Conservation (phyloP, 2,888 invertebrate genomes). For the Dynastes maya region DNA sequence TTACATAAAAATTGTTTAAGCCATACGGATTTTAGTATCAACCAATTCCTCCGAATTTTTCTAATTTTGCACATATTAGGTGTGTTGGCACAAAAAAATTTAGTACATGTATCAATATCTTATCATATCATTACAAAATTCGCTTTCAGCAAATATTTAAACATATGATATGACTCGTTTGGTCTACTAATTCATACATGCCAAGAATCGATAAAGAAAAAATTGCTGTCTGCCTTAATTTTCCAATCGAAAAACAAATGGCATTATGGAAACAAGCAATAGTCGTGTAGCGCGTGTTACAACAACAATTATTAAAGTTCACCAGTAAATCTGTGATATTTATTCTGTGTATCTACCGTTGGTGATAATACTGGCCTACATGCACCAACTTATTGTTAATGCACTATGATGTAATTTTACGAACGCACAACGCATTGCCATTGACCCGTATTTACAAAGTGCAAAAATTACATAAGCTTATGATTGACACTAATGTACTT, state of each 20-base stretch:
- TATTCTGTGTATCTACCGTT: neutral
- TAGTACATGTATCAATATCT: too few species aligned
- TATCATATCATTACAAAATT: too few species aligned
- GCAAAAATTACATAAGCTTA: neutral
- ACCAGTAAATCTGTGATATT: neutral
- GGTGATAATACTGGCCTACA: neutral
- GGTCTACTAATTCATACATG: too few species aligned
- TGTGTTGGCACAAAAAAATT: too few species aligned
- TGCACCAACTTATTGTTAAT: neutral
- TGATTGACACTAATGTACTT: neutral
- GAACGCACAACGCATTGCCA: neutral
- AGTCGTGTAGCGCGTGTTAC: neutral
- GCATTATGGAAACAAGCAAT: neutral
- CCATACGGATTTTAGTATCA: too few species aligned
- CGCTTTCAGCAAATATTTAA: too few species aligned
- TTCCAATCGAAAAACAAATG: neutral
- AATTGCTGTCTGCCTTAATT: too few species aligned
- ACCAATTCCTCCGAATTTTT: too few species aligned
- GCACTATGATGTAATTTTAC: neutral
- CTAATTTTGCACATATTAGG: too few species aligned
- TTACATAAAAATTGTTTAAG: too few species aligned
- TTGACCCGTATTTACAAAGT: neutral
- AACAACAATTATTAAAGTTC: neutral
- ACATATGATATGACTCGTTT: too few species aligned
- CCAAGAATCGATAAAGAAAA: too few species aligned